These are phyloP conservation scores for Embiotoca jacksoni DNA, from an alignment of 2,113 vertebrate genomes.

Conservation along the genomic window DNA sequence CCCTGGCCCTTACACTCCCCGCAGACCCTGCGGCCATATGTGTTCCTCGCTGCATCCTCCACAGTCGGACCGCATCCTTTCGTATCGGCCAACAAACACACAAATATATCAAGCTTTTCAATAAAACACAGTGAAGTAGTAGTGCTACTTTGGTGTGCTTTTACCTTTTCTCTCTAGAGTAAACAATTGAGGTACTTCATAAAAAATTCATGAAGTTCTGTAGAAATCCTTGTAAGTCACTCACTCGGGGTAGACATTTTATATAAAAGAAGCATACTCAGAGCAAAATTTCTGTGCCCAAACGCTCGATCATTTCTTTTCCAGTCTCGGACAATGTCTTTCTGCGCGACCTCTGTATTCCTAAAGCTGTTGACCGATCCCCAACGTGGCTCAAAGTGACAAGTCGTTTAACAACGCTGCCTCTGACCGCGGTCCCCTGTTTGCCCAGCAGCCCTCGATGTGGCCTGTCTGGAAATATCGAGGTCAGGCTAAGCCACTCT, in stretches of 20 bases:
- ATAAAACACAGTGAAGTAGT: neutral
- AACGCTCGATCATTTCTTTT: conserved; percentile 3
- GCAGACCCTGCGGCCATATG: conserved; percentile 23
- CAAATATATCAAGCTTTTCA: conserved; percentile 3
- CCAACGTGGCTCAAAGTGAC: conserved; percentile 50
- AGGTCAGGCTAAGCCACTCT: conserved; percentile 71
- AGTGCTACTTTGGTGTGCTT: conserved; percentile 3
- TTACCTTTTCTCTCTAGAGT: conserved; percentile 2
- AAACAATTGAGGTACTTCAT: neutral
- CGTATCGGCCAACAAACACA: neutral
- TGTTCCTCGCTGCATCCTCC: conserved; percentile 1
- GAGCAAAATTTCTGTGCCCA: conserved; percentile 1
- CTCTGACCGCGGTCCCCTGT: conserved; percentile 40
- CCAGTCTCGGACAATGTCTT: conserved; percentile 22
- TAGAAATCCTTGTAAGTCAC: conserved; percentile 1
- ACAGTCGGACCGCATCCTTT: conserved; percentile 4
- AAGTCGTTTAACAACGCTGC: conserved; percentile 59
- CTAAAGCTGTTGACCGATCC: conserved; percentile 59
- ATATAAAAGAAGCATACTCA: neutral
- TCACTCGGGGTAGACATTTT: neutral
- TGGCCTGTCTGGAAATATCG: conserved; percentile 78
- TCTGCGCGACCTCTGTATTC: conserved; percentile 55
- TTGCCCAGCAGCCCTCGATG: conserved; percentile 69
- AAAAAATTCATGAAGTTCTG: conserved; percentile 3
- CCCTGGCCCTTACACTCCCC: conserved; percentile 21